Evolutionary conservation across 2,797 vertebrate species (phyloP), one percentile per base, ranked within the genome.

Genomic region (Delichon dasypus): DNA sequence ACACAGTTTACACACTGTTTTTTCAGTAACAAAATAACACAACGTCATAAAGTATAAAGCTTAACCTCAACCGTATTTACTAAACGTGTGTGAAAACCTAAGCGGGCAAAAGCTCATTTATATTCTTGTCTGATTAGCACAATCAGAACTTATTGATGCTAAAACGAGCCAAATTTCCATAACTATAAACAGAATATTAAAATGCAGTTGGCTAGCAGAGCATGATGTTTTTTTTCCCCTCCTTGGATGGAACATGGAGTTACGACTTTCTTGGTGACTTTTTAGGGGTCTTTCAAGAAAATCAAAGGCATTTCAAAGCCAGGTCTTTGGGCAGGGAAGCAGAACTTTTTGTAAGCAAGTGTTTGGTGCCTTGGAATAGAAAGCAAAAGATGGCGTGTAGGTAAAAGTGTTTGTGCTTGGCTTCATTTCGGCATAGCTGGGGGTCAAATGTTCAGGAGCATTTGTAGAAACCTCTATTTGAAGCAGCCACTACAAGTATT

Each of bases 141-240:
- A 94, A 92, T 95, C 92, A 94, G 95, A 75, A 90, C 78, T 89
- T 89, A 92, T 48, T 95, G 90, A 74, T 96, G 89, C 88, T 95
- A 93, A 95, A 94, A 92, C 18, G 44, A 91, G 66, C 62, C 15
- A 32, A n/a, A 92, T 93, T 93, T 95, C 75, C 81, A 75, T 94
- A 94, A 85, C 89, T 88, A 58, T 75, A 91, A 94, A 84, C 90
- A 92, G 89, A 95, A 92, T 92, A 80, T 86, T 88, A 89, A 93
- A 93, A 81, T 78, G 36, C 2, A 62, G 73, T 90, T 81, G 66
- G 62, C 70, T 85, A 38, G 81, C 73, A 68, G 44, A 51, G 61
- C 19, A 0, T 61, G 62, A 8, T 91, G 36, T 16, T 61, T 89
- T n/a, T n/a, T 38, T 84, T 66, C 81, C 66, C 36, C 42, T 83